Base-by-base conservation (phyloP, 2,797 vertebrate genomes). In the Carcharodon carcharias region DNA sequence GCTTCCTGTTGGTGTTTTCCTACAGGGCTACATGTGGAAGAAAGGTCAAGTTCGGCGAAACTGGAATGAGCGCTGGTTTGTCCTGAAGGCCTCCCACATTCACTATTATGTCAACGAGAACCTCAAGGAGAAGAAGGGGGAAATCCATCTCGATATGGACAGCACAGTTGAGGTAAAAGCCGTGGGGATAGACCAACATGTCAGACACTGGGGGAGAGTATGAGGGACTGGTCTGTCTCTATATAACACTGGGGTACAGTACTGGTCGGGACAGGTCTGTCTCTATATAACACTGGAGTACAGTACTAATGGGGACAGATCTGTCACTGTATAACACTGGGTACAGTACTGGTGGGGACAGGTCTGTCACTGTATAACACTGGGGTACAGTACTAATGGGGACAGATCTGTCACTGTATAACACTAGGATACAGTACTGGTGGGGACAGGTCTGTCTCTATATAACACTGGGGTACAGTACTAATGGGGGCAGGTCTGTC, bases 21-120 rank as follows among this genome's bases (percentile, higher is more conserved):
- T 56, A 16, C 96, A 98, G 98, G 98, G 98, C 93, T 98, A 98
- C 96, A 98, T 98, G 98, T 97, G 98, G 97, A 98, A 98, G 96
- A 98, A 98, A 96, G 98, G 98, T 0, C 98, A 98, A 14, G 96
- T 98, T 71, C 97, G 98, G 7, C 97, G 98, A 96, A 98, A 98
- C 97, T 98, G 98, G 98, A 98, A 98, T 0, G 98, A 98, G 97
- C 98, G 98, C n/a, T 98, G 98, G 98, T 98, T 98, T 50, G 97
- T 98, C 96, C 97, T 98, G 96, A 98, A 97, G 97, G 97, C 98
- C 12, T 96, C 96, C 94, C 97, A 96, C 96, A 97, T 98, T 96
- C 96, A 97, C 12, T 98, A 98, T 96, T 98, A 98, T 40, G 97
- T 97, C 96, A 97, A 97, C 28, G 98, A 98, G 97, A 97, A 97